Percentiles rank a stretch among this genome's conserved stretches.
These are phyloP conservation scores for Bombus vancouverensis DNA, from an alignment of 1,140 invertebrate species.

Conservation along the genomic window DNA sequence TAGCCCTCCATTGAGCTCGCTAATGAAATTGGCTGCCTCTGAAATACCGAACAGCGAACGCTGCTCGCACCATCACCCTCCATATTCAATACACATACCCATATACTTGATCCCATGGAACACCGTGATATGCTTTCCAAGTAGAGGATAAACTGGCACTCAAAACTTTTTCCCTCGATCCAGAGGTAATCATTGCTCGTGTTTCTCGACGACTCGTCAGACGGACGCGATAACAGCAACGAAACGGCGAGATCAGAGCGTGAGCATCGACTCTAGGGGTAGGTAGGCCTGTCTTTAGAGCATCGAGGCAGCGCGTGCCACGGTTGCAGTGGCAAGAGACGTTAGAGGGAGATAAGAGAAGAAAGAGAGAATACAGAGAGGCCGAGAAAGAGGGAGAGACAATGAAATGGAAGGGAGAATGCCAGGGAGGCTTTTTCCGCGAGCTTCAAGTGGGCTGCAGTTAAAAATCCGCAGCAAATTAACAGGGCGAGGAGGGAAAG, in stretches of 20 bases:
- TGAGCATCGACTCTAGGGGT: background rate
- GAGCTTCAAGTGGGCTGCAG: conserved; percentile 52
- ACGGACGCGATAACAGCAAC: background rate
- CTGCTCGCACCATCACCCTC: too few species aligned
- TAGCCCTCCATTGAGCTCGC: too few species aligned
- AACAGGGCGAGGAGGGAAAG: conserved; percentile 44
- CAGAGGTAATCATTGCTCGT: too few species aligned
- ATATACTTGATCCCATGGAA: too few species aligned
- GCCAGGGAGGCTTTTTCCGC: conserved; percentile 30
- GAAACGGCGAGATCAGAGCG: conserved; percentile 6
- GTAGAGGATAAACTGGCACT: too few species aligned
- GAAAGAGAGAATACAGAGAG: background rate
- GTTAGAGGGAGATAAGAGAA: background rate
- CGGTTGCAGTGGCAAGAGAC: too few species aligned
- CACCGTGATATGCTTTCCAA: background rate
- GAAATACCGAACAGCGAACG: too few species aligned
- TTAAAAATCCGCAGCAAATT: conserved; percentile 66
- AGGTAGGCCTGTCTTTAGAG: background rate
- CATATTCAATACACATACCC: too few species aligned
- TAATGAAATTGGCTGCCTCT: too few species aligned
- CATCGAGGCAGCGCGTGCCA: too few species aligned
- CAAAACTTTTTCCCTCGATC: background rate
- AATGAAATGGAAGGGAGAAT: too few species aligned
- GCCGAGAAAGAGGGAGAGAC: background rate
- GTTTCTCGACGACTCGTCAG: background rate